Base-by-base conservation (phyloP, 2,888 invertebrate genomes). In the Epistrophe grossulariae region DNA sequence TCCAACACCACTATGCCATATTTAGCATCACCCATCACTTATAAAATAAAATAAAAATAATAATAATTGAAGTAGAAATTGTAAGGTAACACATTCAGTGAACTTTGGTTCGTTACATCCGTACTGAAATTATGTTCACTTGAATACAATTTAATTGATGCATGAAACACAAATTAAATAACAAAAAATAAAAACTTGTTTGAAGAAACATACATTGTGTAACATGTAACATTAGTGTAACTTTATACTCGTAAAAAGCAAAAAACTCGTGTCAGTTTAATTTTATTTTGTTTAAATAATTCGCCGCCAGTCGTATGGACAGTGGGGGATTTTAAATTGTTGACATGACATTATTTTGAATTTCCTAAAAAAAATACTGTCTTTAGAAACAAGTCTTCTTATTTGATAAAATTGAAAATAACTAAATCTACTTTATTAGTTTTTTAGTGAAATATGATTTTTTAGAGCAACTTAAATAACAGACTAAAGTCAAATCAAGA, bases 131-230 rank as follows among this genome's bases (percentile, higher is more conserved):
- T 59, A 55, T 71, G 19, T 76, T 17, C 57, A 76, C 50, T 71
- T 72, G 31, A 81, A 50, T 48, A 78, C 35, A 57, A 81, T 78
- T 78, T 85, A 79, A 76, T 76, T 76, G 77, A 81, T 70, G 72
- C 60, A 62, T 73, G 73, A 73, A 77, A 48, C 24, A 68, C 31
- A 48, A 68, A 45, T 45, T 45, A 45, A 52, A 60, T 70, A 64
- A 57, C 45, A 60, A 13, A 35, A 24, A 24, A 24, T 66, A n/a
- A n/a, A n/a, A n/a, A n/a, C 66, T 66, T 48, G 48, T 66, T 31
- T 66, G 48, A 17, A 31, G 28, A 17, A 28, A 38, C 50, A n/a
- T 38, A 66, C 31, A 17, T 45, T 64, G 28, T 68, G 35, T 50
- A 52, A 66, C 45, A 48, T 68, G 52, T 70, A 70, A 55, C 55